Evolutionary conservation across 2,113 vertebrate genomes (phyloP).

Genomic region (Triplophysa dalaica): DNA sequence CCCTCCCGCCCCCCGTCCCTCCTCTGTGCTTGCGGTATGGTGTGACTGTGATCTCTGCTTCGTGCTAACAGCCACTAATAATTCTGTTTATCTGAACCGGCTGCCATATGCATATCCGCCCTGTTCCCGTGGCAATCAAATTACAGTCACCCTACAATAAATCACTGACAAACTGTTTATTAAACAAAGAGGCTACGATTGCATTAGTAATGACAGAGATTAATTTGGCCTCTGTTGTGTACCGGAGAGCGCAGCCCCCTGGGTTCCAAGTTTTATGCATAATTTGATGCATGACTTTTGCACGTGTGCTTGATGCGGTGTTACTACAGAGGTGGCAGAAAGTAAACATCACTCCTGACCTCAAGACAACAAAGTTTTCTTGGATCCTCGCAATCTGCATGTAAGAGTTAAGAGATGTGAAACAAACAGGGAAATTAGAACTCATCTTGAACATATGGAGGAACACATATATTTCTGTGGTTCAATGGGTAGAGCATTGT

Average conservation of each 20-base stretch:
- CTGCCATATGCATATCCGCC: constrained; percentile 62
- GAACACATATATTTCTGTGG: too few relatives aligned
- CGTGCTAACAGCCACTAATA: constrained; percentile 62
- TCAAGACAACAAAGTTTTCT: constrained; percentile 36
- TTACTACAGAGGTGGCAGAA: constrained; percentile 42
- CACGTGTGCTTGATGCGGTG: constrained; percentile 49
- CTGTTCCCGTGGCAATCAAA: constrained; percentile 61
- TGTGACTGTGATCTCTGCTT: constrained; percentile 54
- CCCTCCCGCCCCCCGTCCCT: constrained; percentile 42
- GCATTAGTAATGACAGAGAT: constrained; percentile 69
- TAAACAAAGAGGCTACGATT: constrained; percentile 67
- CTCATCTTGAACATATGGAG: neutral
- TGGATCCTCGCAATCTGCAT: constrained; percentile 28
- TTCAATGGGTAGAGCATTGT: too few relatives aligned
- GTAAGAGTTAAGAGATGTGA: constrained; percentile 23
- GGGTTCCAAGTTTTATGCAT: constrained; percentile 55
- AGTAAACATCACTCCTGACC: constrained; percentile 55
- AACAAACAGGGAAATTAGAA: constrained; percentile 13
- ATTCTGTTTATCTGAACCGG: constrained; percentile 63
- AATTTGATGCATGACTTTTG: constrained; percentile 60
- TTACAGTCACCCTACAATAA: constrained; percentile 61
- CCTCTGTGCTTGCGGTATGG: constrained; percentile 45
- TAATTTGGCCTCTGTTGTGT: constrained; percentile 58
- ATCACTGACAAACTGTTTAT: constrained; percentile 70
- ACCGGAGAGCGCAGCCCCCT: constrained; percentile 48